These are phyloP conservation scores for Tachuris rubrigastra DNA, from an alignment of 2,113 vertebrate genomes.

Conservation along the genomic window DNA sequence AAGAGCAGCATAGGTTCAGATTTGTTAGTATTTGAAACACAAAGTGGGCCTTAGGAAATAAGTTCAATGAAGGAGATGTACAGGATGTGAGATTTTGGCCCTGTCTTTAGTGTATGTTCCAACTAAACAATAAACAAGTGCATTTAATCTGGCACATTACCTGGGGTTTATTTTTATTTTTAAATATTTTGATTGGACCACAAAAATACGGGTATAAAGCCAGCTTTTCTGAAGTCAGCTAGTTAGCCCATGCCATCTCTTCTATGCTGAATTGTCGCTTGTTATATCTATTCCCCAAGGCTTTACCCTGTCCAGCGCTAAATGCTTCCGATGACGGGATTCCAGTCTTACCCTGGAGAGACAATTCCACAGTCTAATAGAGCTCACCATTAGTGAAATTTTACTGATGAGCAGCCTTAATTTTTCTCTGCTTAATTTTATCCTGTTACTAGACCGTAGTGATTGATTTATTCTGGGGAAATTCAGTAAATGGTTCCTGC, in stretches of 20 bases:
- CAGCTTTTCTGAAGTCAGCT: not conserved
- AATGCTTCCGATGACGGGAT: not conserved
- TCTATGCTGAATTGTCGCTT: not conserved
- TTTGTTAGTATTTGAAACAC: conserved; percentile 1
- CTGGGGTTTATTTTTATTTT: not conserved
- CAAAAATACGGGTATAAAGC: not conserved
- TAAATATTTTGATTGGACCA: not conserved
- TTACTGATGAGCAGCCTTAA: conserved; percentile 40
- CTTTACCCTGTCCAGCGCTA: conserved; percentile 14
- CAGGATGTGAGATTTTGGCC: not conserved
- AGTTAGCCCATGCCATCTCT: not conserved
- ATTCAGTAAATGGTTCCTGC: conserved; percentile 54
- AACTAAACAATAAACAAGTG: not conserved
- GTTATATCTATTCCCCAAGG: not conserved
- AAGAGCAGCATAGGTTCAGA: not conserved
- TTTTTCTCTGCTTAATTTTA: conserved; percentile 57
- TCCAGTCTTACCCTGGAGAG: conserved; percentile 26
- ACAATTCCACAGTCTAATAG: conserved; percentile 39
- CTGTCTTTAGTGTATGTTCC: not conserved
- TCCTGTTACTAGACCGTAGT: conserved; percentile 16
- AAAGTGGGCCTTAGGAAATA: not conserved
- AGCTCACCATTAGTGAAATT: conserved; percentile 40
- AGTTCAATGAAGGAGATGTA: not conserved
- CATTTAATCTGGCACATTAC: not conserved
- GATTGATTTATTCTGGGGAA: conserved; percentile 59